A percentile compares a stretch with the other conserved stretches of the same genome.
Evolutionary conservation across 2,888 invertebrate genomes (phyloP).

Genomic region (Drosophila infuscata): DNA sequence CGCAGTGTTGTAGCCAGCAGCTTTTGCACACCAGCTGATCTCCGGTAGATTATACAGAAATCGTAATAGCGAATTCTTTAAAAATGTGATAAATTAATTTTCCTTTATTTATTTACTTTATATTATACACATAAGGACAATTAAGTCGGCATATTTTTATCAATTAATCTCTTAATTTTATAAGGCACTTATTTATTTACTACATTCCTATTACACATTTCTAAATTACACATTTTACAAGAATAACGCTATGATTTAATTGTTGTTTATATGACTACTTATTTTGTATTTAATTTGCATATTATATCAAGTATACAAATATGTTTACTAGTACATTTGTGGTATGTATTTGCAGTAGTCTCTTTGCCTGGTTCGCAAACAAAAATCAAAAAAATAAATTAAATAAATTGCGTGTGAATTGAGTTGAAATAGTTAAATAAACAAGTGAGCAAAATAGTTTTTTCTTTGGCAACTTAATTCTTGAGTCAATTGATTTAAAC

Average conservation of each 20-base stretch:
- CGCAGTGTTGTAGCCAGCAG: slow-evolving; percentile 31
- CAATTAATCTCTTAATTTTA: slow-evolving; percentile 5
- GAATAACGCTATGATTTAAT: slow-evolving; percentile 14
- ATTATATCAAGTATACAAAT: slow-evolving; percentile 10
- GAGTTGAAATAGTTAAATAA: slow-evolving; percentile 56
- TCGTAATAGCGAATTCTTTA: background rate
- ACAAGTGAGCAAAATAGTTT: slow-evolving; percentile 35
- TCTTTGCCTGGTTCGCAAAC: slow-evolving; percentile 23
- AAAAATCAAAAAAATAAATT: slow-evolving; percentile 18
- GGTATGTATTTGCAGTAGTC: slow-evolving; percentile 53
- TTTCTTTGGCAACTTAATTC: slow-evolving; percentile 19
- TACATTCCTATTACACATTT: background rate
- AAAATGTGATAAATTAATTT: background rate
- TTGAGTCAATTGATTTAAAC: slow-evolving; percentile 2
- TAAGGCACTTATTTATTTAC: slow-evolving; percentile 40
- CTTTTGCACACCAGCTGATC: slow-evolving; percentile 17
- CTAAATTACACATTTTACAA: slow-evolving; percentile 4
- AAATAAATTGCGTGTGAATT: slow-evolving; percentile 65
- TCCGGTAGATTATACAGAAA: background rate
- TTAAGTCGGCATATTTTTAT: background rate
- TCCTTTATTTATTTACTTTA: slow-evolving; percentile 7
- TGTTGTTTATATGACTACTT: slow-evolving; percentile 41
- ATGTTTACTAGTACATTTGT: slow-evolving; percentile 4
- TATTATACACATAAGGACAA: background rate
- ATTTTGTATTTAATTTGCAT: slow-evolving; percentile 30